Conservation (phyloP, 2,797 vertebrate species). For the Neoniphon sammara region DNA sequence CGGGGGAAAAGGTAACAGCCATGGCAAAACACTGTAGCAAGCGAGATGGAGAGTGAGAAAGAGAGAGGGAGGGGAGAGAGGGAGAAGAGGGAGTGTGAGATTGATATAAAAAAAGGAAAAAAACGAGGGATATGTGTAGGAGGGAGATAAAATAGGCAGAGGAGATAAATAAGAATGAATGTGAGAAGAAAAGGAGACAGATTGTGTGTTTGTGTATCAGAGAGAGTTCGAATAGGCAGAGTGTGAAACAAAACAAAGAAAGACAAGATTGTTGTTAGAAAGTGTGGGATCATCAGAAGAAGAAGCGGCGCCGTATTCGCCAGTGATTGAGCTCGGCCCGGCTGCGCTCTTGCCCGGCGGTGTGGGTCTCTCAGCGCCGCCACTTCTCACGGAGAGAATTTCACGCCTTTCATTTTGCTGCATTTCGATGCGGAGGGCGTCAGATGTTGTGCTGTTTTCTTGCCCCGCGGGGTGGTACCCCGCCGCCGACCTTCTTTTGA, state of each 20-base stretch:
- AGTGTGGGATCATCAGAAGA: slow-evolving; percentile 16
- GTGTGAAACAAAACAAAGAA: slow-evolving; percentile 8
- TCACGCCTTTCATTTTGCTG: slow-evolving; percentile 72
- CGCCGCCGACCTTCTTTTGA: slow-evolving; percentile 40
- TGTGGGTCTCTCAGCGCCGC: slow-evolving; percentile 20
- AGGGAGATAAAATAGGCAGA: slow-evolving; percentile 12
- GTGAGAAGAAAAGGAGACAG: slow-evolving; percentile 46
- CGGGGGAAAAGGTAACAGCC: slow-evolving; percentile 67
- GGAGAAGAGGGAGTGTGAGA: slow-evolving; percentile 30
- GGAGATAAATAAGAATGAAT: slow-evolving; percentile 3
- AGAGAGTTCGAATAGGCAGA: slow-evolving; percentile 1
- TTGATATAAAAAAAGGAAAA: slow-evolving; percentile 35
- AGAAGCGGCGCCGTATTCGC: slow-evolving; percentile 24
- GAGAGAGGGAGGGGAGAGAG: slow-evolving; percentile 3
- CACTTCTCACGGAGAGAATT: slow-evolving; percentile 69
- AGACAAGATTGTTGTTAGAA: slow-evolving; percentile 14
- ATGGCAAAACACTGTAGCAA: slow-evolving; percentile 53
- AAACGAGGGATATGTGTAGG: slow-evolving; percentile 34
- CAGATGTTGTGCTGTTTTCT: slow-evolving; percentile 61
- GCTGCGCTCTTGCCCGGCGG: slow-evolving; percentile 55
- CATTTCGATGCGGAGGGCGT: slow-evolving; percentile 63
- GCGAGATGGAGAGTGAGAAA: slow-evolving; percentile 43
- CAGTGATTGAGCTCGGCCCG: neutral
- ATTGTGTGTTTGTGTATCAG: slow-evolving; percentile 24
- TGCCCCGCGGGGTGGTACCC: slow-evolving; percentile 32